A percentile compares a stretch with the other conserved stretches of the same genome.
Conservation (phyloP, 2,888 invertebrate species). For the Pyrrhosoma nymphula region DNA sequence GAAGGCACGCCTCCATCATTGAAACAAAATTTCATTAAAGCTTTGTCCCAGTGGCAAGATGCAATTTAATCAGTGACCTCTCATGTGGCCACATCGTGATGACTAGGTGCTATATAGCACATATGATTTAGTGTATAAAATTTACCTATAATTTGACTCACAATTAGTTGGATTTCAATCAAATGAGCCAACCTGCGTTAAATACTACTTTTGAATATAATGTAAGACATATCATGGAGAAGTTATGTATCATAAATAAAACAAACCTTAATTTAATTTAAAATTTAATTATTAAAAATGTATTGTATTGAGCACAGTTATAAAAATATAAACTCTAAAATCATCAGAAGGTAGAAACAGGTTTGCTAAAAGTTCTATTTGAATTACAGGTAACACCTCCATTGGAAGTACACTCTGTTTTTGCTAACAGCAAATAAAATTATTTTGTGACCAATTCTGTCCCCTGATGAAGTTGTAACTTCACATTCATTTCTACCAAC, state of each 20-base stretch:
- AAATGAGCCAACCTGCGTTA: too few relatives aligned
- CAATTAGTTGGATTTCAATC: too few relatives aligned
- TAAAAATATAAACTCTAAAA: conserved; percentile 33
- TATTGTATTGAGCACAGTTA: neutral
- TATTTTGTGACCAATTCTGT: conserved; percentile 1
- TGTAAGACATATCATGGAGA: neutral
- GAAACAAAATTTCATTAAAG: too few relatives aligned
- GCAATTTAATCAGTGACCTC: too few relatives aligned
- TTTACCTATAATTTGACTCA: too few relatives aligned
- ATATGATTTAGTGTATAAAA: too few relatives aligned
- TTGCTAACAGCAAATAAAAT: conserved; percentile 14
- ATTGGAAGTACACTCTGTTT: conserved; percentile 12
- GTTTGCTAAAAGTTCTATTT: neutral
- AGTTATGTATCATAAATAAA: neutral
- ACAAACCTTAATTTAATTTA: neutral
- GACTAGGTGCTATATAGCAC: too few relatives aligned
- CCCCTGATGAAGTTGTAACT: neutral
- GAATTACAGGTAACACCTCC: conserved; percentile 10
- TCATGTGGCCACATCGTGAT: too few relatives aligned
- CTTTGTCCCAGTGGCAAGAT: too few relatives aligned
- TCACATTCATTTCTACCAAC: conserved; percentile 17
- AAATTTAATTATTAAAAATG: neutral
- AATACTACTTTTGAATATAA: too few relatives aligned
- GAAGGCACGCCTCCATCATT: too few relatives aligned
- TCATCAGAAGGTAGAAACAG: neutral